Base-by-base conservation (phyloP, 2,113 vertebrate species). In the Siniperca knerii region DNA sequence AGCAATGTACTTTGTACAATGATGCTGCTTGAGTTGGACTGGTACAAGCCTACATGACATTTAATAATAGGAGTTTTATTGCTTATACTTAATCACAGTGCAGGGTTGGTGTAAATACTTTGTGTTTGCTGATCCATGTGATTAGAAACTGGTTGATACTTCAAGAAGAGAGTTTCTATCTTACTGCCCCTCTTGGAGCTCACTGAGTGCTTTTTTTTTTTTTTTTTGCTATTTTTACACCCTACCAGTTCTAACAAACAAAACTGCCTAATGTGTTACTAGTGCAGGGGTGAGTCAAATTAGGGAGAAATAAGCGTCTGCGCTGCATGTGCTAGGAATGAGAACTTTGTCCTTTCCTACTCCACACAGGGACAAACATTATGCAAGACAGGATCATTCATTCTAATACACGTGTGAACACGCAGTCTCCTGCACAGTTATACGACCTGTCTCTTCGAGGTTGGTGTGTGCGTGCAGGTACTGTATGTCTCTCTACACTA, bases 261-360 rank as follows among this genome's bases (percentile, higher is more conserved):
- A 57, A 8, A 7, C 37, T 70, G 70, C 66, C 58, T 90, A 79
- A 86, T 88, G 64, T 81, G 79, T 87, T 60, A 64, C 69, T 20
- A 42, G 64, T 60, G 23, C 50, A 4, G 61, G 66, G 15, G 57
- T 48, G 54, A 83, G 55, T 78, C 20, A 29, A 29, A 75, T 40
- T 50, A 12, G 50, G 2, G 10, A 82, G 48, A 75, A 85, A 77
- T 52, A 3, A 4, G 50, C 21, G 40, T 46, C 46, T 75, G 77
- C 78, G 77, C 70, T 69, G 72, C 60, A 54, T 87, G 76, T 75
- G 46, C 52, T 25, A 58, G 78, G 74, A 87, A 76, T 52, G 66
- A 86, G 88, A 70, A 92, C 88, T 90, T 93, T 90, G 93, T 66
- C 84, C 91, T 78, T 81, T 86, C 50, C 74, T 73, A n/a, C 35